Evolutionary conservation across 2,113 vertebrate species (phyloP).

Genomic region (Chionomys nivalis): DNA sequence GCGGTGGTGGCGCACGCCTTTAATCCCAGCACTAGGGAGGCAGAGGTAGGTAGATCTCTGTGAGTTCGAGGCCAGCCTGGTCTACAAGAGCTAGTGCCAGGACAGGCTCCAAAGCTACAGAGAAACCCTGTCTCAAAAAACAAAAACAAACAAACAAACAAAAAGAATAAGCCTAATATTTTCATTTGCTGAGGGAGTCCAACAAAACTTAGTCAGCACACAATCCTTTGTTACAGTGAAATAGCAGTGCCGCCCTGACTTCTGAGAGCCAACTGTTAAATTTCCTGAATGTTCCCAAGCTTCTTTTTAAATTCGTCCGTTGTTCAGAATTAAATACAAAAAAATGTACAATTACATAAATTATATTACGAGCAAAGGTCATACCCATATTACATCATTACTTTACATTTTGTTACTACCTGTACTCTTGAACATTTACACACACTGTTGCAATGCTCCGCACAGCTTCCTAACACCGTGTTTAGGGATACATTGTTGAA

Average conservation of each 20-base stretch:
- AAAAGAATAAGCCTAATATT: background rate
- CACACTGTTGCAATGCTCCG: background rate
- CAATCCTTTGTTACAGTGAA: background rate
- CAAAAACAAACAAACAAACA: too few relatives aligned
- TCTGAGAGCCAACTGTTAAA: background rate
- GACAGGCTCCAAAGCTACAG: too few relatives aligned
- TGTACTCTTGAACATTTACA: background rate
- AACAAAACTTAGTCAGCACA: background rate
- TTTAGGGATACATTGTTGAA: too few relatives aligned
- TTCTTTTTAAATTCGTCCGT: background rate
- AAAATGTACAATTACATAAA: background rate
- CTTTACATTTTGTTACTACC: background rate
- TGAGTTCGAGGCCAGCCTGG: too few relatives aligned
- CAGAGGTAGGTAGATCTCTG: too few relatives aligned
- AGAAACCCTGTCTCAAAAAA: too few relatives aligned
- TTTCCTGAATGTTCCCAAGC: background rate
- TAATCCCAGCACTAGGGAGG: too few relatives aligned
- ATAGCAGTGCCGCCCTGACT: background rate
- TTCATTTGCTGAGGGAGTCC: background rate
- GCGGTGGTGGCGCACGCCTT: too few relatives aligned
- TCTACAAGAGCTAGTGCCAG: too few relatives aligned
- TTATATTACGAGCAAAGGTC: background rate
- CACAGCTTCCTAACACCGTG: background rate
- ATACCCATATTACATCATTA: background rate
- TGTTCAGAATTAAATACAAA: slow-evolving; percentile 7